Conservation (phyloP, 2,113 vertebrate species). For the Origma solitaria region DNA sequence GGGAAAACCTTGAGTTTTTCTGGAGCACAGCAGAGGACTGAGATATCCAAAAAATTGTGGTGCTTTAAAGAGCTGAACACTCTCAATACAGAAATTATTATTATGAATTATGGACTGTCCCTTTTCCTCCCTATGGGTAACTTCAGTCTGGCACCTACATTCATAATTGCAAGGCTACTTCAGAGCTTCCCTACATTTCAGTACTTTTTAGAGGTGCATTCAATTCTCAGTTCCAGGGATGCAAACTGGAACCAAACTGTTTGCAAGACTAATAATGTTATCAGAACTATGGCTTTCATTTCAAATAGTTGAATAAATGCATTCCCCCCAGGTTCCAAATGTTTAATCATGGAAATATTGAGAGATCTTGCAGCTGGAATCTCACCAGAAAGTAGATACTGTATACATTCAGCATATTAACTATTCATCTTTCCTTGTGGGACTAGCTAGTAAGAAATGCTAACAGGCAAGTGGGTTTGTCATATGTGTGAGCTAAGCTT, state of each 20-base stretch:
- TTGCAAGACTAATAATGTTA: neutral
- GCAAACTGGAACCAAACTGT: neutral
- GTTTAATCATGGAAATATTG: slow-evolving; percentile 47
- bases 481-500: neutral
- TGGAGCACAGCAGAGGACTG: neutral
- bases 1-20: neutral
- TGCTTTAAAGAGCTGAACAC: neutral
- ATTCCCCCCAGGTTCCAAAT: neutral
- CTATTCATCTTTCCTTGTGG: neutral
- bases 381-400: neutral
- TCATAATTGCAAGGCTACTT: neutral
- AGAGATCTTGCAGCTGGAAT: slow-evolving; percentile 42
- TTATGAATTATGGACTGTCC: neutral
- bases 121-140: neutral
- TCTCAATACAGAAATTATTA: neutral
- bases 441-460: slow-evolving; percentile 20
- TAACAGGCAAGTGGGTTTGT: slow-evolving; percentile 3
- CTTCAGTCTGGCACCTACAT: neutral
- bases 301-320: neutral
- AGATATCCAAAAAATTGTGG: neutral
- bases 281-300: neutral
- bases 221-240: neutral
- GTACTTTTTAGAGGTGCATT: neutral
- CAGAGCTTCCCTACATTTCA: neutral
- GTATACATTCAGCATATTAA: neutral